Evolutionary conservation across 2,113 vertebrate genomes (phyloP).

Genomic region (Agapornis roseicollis): DNA sequence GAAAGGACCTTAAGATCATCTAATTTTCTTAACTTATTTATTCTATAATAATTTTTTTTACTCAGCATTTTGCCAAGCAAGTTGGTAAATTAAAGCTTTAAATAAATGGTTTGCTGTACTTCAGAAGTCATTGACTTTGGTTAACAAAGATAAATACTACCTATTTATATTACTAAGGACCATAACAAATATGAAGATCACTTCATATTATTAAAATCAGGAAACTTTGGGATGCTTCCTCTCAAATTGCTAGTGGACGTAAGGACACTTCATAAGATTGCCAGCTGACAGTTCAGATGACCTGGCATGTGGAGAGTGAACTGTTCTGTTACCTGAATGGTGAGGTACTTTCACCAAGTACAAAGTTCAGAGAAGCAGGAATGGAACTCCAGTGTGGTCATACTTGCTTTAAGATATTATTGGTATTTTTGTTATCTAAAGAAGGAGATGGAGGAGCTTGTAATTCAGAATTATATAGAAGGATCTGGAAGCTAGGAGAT

Average conservation of each 20-base stretch:
- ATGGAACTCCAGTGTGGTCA: not conserved
- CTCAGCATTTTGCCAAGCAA: not conserved
- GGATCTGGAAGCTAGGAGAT: not conserved
- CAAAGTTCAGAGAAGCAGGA: not conserved
- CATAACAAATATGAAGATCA: not conserved
- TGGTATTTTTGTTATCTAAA: not conserved
- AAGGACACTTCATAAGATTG: not conserved
- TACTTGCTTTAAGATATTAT: not conserved
- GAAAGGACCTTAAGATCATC: too few relatives aligned
- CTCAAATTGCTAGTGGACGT: not conserved
- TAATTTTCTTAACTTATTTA: not conserved
- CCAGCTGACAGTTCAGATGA: not conserved
- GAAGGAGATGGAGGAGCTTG: not conserved
- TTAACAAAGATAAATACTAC: not conserved
- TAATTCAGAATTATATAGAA: not conserved
- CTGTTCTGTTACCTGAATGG: accelerated
- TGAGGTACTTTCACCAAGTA: not conserved
- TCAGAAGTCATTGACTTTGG: not conserved
- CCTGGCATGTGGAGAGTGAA: not conserved
- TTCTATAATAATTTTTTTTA: not conserved
- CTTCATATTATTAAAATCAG: not conserved
- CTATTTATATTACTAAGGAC: not conserved
- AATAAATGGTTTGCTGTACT: not conserved
- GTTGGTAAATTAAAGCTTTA: not conserved
- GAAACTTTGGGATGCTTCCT: not conserved